Base-by-base conservation (phyloP, 35 echinoderm and acorn worm genomes). In the Amphiura filiformis region DNA sequence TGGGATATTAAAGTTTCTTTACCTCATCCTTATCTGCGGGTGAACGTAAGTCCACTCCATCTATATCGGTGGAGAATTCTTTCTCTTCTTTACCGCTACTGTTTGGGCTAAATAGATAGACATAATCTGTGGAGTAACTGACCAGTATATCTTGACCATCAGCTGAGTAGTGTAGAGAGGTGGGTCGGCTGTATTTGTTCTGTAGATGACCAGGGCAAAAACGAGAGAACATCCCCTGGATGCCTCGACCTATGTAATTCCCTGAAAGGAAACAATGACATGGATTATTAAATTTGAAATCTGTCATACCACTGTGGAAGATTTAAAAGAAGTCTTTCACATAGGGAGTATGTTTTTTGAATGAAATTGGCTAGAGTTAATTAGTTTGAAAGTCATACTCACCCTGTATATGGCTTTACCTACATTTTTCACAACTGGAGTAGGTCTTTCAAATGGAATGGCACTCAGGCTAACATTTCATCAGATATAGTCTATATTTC, bases 61-160 rank as follows among this genome's bases (percentile, higher is more conserved):
- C 61, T 30, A 70, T 30, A 70, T 70, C 26, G 15, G 61, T 70
- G 28, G 61, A 36, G 64, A 57, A 41, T 76, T 82, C 61, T 23
- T 30, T 70, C 61, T 70, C 61, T 70, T 70, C 61, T 61, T 84
- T 84, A 37, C 44, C 77, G 39, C 47, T 42, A 4, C 34, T 44
- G 57, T 84, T 87, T 34, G 87, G 86, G 39, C 82, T 78, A 77
- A 94, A 98, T 23, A 94, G 39, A 34, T 98, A 98, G 56, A 98
- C 92, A 70, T 98, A 98, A 41, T 98, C 96, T 26, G 96, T 91
- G 42, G 96, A 98, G 87, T 98, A 98, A 65, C 92, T 94, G 64
- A 98, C 96, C 39, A 94, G 89, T 2, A 98, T 61, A 75, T 94
- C 93, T 34, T 94, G 75, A 33, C 96, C 96, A 38, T 90, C 84